These are phyloP conservation scores for Protobothrops mucrosquamatus DNA, from an alignment of 2,113 vertebrate species.

Conservation along the genomic window DNA sequence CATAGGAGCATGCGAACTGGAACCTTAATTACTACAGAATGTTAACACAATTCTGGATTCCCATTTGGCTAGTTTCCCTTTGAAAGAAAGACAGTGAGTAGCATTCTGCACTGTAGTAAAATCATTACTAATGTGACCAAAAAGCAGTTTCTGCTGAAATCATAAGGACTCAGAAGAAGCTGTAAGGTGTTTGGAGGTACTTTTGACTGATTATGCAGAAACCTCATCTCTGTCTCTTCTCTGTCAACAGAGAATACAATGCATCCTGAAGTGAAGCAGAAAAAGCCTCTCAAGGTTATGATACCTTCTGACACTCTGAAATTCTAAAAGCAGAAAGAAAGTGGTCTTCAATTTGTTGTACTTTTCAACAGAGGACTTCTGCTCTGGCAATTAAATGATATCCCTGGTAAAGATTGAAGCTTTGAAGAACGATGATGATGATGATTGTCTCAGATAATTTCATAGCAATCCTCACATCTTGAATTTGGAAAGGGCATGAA, in stretches of 20 bases:
- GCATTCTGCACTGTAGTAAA: neutral
- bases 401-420: neutral
- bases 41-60: neutral
- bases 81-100: neutral
- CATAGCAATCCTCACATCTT: neutral
- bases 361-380: neutral
- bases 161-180: neutral
- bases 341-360: slow-evolving; percentile 8
- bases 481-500: slow-evolving; percentile 1
- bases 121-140: neutral
- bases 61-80: neutral
- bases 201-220: neutral
- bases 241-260: neutral
- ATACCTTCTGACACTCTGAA: neutral
- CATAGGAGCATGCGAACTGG: neutral
- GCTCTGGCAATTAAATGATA: neutral
- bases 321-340: slow-evolving; percentile 7
- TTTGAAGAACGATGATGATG: neutral
- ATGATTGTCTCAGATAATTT: neutral
- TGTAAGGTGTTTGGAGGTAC: neutral
- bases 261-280: neutral
- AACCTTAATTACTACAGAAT: neutral
- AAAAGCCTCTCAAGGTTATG: neutral
- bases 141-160: neutral
- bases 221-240: neutral